Base-by-base conservation (phyloP, 2,113 vertebrate genomes). In the Scartelaos histophorus region DNA sequence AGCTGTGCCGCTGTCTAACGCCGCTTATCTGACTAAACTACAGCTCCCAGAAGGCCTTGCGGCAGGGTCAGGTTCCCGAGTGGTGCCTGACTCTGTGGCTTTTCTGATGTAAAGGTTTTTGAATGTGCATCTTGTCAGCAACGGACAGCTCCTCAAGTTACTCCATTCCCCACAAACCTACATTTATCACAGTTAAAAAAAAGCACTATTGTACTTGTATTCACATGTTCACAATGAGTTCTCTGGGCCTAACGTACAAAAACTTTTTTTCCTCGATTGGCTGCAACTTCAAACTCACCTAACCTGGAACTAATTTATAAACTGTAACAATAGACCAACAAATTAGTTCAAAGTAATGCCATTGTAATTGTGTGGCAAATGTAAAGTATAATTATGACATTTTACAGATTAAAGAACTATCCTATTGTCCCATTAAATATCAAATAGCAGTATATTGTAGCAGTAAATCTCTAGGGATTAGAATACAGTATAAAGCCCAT, bases 21-120 rank as follows among this genome's bases (percentile, higher is more conserved):
- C 85, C 78, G 76, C 86, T 87, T 82, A 53, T 82, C 19, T 38
- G 61, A 89, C 83, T 76, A 82, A 81, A 75, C 61, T 68, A 73
- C 79, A 75, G 56, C 73, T 69, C 67, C 76, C 78, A 70, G 70
- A 68, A 66, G 79, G 82, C 86, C 25, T 70, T 73, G 83, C 80
- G 0, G 82, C 75, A 86, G 81, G 77, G 81, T 87, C 86, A 88
- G 89, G 88, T 85, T 87, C 78, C 84, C 56, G 0, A 21, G 1
- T 17, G 38, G n/a, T 78, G 82, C 86, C 82, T 90, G 88, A 87
- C 81, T 66, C 87, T 88, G 81, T 69, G 66, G 74, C 70, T 66
- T 35, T 78, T 57, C 75, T 76, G 72, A 68, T 24, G 12, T 72
- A n/a, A 12, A 43, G 34, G 71, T 61, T 60, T 70, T 75, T 49